Evolutionary conservation across 1,140 invertebrate species (phyloP).

Genomic region (Heliconius eleuchia): DNA sequence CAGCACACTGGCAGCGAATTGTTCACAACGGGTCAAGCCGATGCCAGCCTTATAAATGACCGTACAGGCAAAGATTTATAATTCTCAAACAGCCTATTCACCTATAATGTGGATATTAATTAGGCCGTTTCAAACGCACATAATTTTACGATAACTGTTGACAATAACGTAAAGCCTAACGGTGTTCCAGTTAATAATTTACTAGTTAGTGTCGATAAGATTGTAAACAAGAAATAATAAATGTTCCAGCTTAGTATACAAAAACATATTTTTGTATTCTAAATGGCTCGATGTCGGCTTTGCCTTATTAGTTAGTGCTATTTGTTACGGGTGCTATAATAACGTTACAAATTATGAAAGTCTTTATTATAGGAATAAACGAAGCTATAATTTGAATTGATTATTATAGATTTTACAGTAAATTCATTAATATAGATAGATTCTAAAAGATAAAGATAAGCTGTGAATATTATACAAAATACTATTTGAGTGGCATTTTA

Average conservation of each 20-base stretch:
- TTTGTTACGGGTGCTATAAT: constrained; percentile 1
- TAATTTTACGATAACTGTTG: constrained; percentile 32
- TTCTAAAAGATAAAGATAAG: too few species aligned
- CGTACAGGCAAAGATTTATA: constrained; percentile 26
- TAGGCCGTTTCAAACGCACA: constrained; percentile 26
- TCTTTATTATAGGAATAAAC: constrained; percentile 10
- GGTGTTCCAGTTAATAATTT: constrained; percentile 31
- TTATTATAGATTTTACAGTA: not conserved
- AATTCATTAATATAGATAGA: not conserved
- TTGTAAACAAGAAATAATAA: constrained; percentile 35
- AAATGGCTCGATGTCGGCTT: constrained; percentile 19
- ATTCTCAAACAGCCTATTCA: constrained; percentile 15
- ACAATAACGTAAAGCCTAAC: constrained; percentile 35
- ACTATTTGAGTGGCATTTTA: not conserved
- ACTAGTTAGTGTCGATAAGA: constrained; percentile 15
- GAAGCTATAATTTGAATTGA: not conserved
- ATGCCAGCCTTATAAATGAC: constrained; percentile 16
- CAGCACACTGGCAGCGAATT: constrained; percentile 19
- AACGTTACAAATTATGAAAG: constrained; percentile 20
- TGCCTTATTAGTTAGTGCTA: constrained; percentile 30
- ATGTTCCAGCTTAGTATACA: not conserved
- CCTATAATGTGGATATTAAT: constrained; percentile 30
- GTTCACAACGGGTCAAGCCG: constrained; percentile 7
- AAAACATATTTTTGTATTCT: constrained; percentile 28
- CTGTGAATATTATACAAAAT: not conserved